These are phyloP conservation scores for Luperina testacea DNA, from an alignment of 2,888 invertebrate species.

Conservation along the genomic window DNA sequence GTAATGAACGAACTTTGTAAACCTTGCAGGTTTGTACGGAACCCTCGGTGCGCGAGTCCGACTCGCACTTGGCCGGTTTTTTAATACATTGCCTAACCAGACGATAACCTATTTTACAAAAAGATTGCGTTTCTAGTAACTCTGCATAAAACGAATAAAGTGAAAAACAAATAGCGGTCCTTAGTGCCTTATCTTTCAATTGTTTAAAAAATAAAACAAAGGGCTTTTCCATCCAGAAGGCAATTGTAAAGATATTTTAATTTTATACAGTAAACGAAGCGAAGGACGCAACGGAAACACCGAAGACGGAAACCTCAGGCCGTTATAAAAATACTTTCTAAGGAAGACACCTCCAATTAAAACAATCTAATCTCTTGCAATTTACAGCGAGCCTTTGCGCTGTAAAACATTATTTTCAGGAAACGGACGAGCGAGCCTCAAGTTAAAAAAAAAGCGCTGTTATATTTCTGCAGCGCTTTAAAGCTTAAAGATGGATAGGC, in stretches of 20 bases:
- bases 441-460: conserved; percentile 21
- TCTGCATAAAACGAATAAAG: not conserved
- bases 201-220: conserved; percentile 17
- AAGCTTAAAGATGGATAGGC: conserved; percentile 13
- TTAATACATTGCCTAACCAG: too few species aligned
- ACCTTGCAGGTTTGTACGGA: too few species aligned
- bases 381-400: conserved; percentile 36
- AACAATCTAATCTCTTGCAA: conserved; percentile 51
- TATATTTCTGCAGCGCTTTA: conserved; percentile 40
- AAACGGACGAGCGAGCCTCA: conserved; percentile 9
- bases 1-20: too few species aligned
- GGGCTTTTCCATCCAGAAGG: not conserved
- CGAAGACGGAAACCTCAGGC: conserved; percentile 20
- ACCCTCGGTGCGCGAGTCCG: too few species aligned
- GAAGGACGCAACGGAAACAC: conserved; percentile 19
- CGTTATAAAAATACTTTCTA: conserved; percentile 28
- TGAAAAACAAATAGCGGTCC: not conserved
- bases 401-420: conserved; percentile 45
- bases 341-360: conserved; percentile 45
- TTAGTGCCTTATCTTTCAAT: not conserved
- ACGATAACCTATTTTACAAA: not conserved
- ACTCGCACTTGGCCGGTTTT: too few species aligned
- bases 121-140: too few species aligned
- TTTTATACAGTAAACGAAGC: conserved; percentile 29
- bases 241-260: conserved; percentile 37